Conservation (phyloP, 2,888 invertebrate genomes). For the Peribatodes rhomboidaria region DNA sequence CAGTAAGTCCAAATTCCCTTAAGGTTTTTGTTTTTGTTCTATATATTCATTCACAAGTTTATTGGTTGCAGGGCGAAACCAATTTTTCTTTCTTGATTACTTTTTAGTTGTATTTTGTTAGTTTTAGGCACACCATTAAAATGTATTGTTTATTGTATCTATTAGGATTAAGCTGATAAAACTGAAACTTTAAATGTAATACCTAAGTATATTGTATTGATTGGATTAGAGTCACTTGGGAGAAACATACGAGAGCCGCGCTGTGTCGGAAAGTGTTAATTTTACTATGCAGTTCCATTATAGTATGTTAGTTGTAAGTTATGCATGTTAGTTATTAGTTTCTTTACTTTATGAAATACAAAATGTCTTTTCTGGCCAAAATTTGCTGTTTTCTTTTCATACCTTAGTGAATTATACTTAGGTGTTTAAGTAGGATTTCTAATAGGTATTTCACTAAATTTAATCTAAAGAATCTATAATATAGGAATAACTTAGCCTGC, state of each 20-base stretch:
- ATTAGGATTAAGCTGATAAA: no score
- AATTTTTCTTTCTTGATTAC: background rate
- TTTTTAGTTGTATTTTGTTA: background rate
- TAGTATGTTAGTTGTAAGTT: background rate
- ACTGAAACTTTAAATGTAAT: no score
- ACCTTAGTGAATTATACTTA: background rate
- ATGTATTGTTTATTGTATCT: background rate
- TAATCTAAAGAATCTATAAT: background rate
- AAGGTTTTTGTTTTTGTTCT: conserved; percentile 4
- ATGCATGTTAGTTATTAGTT: background rate
- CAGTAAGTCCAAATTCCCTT: background rate
- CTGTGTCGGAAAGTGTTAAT: no score
- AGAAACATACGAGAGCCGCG: no score
- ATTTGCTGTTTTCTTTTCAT: background rate
- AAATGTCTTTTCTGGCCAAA: background rate
- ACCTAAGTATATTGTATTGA: no score
- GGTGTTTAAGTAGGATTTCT: background rate
- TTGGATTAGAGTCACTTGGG: no score
- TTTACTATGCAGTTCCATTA: background rate
- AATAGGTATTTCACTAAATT: background rate
- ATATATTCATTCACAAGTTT: conserved; percentile 2
- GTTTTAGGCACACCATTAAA: background rate
- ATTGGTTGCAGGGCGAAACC: background rate
- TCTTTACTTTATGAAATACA: background rate
- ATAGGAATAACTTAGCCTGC: no score